Evolutionary conservation across 2,888 invertebrate species (phyloP), one percentile per base, ranked within the genome.

Genomic region (Nomada flava): DNA sequence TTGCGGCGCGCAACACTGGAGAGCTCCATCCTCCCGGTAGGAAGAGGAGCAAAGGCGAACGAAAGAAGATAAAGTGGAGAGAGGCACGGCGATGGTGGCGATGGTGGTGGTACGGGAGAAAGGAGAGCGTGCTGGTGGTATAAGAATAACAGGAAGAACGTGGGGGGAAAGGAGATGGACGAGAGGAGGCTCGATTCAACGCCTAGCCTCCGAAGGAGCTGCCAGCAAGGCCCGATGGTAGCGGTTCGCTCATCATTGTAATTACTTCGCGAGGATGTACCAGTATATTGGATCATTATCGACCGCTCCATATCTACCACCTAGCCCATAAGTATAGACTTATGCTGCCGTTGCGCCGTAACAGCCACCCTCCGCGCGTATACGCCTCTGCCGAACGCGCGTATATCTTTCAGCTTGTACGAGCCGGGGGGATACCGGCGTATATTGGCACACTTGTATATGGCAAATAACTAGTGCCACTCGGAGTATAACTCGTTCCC

Each of bases 231-330:
- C 86, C 44, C 11, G 87, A 86, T 91, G 90, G 91, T 92, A 92
- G 92, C 92, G 90, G 90, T 91, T 92, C 90, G 91, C 92, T 92
- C 92, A 92, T 93, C 92, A 92, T 93, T 92, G 92, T 92, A 92
- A 93, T 93, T 93, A 93, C 93, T 93, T 92, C 89, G 89, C 91
- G 87, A 92, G 91, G 92, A 92, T 93, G 92, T 93, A 91, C 91
- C 90, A 91, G 91, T 91, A 92, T 92, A 92, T 92, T 92, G 92
- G 92, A 92, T 93, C 92, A 92, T 92, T 93, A 92, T 93, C 92
- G 91, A 91, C 88, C 91, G 91, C 89, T 91, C 91, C 91, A 91
- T 90, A 92, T 92, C 91, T 91, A 91, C 90, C 91, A 92, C 91
- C 91, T 91, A 91, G 88, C 86, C 86, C 88, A 88, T 92, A 92